These are phyloP conservation scores for Rhopalosiphum nymphaeae DNA, from an alignment of 2,888 invertebrate genomes.

Conservation along the genomic window DNA sequence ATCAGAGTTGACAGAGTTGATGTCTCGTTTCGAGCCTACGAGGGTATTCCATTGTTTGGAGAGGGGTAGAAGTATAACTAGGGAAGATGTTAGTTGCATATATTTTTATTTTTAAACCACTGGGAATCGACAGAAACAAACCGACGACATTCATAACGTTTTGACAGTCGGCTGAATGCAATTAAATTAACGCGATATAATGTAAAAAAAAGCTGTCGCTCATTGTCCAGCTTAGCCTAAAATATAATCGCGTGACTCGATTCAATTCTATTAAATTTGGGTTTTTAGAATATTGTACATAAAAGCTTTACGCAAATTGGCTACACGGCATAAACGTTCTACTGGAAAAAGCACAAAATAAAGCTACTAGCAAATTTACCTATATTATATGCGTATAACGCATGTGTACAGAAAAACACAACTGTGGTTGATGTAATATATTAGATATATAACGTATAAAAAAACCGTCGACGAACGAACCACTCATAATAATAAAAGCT, in stretches of 20 bases:
- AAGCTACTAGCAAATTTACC: neutral
- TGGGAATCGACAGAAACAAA: slow-evolving; percentile 31
- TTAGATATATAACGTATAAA: neutral
- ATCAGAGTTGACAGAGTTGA: neutral
- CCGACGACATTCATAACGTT: slow-evolving; percentile 33
- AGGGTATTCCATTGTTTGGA: neutral
- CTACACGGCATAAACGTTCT: neutral
- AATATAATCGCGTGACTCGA: slow-evolving; percentile 37
- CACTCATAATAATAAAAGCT: slow-evolving; percentile 16
- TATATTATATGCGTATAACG: neutral
- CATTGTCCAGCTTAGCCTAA: neutral
- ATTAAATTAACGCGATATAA: slow-evolving; percentile 41
- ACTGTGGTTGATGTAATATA: slow-evolving; percentile 3
- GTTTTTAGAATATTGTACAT: slow-evolving; percentile 16
- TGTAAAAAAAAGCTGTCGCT: neutral
- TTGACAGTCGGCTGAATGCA: slow-evolving; percentile 33
- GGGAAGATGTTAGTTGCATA: neutral
- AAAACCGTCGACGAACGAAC: neutral
- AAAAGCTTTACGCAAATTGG: slow-evolving; percentile 55
- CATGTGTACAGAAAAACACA: neutral
- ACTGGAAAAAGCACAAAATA: neutral
- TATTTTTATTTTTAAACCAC: slow-evolving; percentile 12
- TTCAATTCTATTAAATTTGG: slow-evolving; percentile 29
- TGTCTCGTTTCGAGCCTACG: neutral
- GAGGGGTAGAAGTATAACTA: neutral